Percentiles rank a stretch among this genome's conserved stretches.
Conservation (phyloP, 23 tunicate genomes). For the Trididemnum clinides region DNA sequence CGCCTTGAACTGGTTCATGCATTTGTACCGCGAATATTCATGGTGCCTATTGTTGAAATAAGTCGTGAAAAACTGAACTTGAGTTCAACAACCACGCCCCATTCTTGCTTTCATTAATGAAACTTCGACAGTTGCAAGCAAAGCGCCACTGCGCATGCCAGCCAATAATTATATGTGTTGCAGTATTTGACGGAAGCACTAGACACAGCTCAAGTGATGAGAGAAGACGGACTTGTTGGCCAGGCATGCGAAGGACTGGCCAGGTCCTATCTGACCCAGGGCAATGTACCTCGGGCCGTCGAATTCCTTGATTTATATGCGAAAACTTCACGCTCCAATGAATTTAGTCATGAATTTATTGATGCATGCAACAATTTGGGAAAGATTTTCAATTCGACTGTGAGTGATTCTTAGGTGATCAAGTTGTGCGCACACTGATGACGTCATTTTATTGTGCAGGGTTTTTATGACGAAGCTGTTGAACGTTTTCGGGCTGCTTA, state of each 20-base stretch:
- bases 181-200: conserved; percentile 66
- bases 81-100: no score
- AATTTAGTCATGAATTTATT: conserved; percentile 50
- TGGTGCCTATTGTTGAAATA: no score
- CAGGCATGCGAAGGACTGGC: conserved; percentile 77
- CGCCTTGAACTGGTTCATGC: no score
- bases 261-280: conserved; percentile 81
- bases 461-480: conserved; percentile 63
- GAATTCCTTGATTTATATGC: conserved; percentile 80
- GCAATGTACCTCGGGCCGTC: conserved; percentile 61
- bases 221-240: conserved; percentile 60
- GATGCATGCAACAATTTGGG: conserved; percentile 84
- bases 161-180: no score
- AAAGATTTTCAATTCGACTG: conserved; percentile 68
- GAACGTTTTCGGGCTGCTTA: conserved; percentile 62
- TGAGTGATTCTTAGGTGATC: neutral
- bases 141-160: no score
- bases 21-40: no score
- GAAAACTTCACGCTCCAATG: conserved; percentile 60
- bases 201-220: conserved; percentile 54
- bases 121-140: no score
- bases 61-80: no score
- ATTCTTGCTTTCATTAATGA: no score
- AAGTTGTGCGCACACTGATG: neutral
- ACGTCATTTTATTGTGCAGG: conserved; percentile 30